These are phyloP conservation scores for Crotalus tigris DNA, from an alignment of 2,113 vertebrate species.

Conservation along the genomic window DNA sequence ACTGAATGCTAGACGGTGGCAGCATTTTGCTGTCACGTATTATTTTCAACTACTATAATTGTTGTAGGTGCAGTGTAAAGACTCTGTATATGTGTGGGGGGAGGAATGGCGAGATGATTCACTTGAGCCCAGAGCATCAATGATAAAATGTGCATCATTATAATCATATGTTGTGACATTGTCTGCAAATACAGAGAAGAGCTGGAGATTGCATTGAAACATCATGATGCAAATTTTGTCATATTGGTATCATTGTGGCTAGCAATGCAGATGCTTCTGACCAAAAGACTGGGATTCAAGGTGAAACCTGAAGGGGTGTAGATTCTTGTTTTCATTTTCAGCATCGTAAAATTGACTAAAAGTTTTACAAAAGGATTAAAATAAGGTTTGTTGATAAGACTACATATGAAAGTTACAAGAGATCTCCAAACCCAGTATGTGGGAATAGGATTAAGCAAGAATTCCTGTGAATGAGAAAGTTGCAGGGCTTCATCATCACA, in stretches of 20 bases:
- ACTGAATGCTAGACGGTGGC: not conserved
- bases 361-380: not conserved
- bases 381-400: too few species aligned
- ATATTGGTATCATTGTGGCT: not conserved
- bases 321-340: not conserved
- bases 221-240: not conserved
- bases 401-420: too few species aligned
- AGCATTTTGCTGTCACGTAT: not conserved
- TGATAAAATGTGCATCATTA: not conserved
- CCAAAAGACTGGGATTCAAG: not conserved
- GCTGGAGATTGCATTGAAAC: not conserved
- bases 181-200: not conserved
- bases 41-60: not conserved
- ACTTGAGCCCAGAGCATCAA: not conserved
- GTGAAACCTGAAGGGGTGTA: not conserved
- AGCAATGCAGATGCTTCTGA: not conserved
- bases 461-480: not conserved
- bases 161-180: not conserved
- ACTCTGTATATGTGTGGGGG: not conserved
- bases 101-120: not conserved
- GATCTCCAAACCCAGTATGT: not conserved
- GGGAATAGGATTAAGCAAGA: not conserved
- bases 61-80: not conserved
- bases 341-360: not conserved
- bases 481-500: not conserved